Base-by-base conservation (phyloP, 1,140 invertebrate genomes). In the Macrobrachium rosenbergii region DNA sequence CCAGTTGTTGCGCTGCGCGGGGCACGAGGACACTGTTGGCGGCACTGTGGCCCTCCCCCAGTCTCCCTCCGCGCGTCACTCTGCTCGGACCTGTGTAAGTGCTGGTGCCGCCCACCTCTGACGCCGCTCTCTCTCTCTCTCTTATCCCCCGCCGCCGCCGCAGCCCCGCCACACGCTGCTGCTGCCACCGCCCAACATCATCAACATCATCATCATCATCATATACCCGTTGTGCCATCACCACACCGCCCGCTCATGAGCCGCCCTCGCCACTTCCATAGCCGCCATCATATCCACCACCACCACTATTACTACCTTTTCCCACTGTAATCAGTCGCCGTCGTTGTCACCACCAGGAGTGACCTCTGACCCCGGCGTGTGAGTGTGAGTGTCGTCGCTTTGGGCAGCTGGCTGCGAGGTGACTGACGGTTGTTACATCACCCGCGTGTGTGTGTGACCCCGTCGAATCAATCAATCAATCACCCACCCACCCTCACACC, bases 61-160 rank as follows among this genome's bases (percentile, higher is more conserved):
- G 77, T 87, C 64, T 72, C 62, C 75, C 62, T 43, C 75, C 60
- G 83, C 75, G 77, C 64, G 83, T 79, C 64, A 58, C 21, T 28
- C 76, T n/a, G 58, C 75, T 77, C 76, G 76, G 83, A 72, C 78
- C 77, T 43, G 58, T 19, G 72, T 45, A 79, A 79, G 62, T 85
- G 60, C 83, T 60, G 77, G 43, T 73, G 76, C 78, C 73, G 77
- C 90, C 87, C 76, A 80, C 87, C 82, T 79, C 88, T 69, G 63
- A 52, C 52, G 52, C 52, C 52, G 52, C 52, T 52, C 52, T 52
- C 52, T 52, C 52, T 52, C 52, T 52, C 52, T 52, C 52, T 52
- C 52, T 52, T 52, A 52, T 52, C 52, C 78, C 60, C 89, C 67
- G 23, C 59, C 78, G 23, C 77, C 79, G 79, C 67, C 62, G 67